Evolutionary conservation across 2,113 vertebrate genomes (phyloP).

Genomic region (Lontra canadensis): DNA sequence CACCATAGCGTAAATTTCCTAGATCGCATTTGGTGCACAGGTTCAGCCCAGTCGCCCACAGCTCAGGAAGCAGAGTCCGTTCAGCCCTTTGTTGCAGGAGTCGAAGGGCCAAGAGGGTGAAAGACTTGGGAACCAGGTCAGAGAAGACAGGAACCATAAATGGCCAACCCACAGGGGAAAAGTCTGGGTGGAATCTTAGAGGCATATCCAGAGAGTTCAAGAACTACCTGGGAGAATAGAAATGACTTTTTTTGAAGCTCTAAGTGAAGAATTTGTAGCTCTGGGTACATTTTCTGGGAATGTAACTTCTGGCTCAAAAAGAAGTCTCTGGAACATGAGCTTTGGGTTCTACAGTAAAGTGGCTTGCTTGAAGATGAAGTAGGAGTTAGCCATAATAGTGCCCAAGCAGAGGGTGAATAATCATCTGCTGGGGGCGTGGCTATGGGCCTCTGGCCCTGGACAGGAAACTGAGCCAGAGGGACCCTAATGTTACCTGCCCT

Average conservation of each 20-base stretch:
- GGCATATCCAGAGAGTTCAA: background rate
- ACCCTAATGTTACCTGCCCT: background rate
- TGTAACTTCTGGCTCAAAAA: background rate
- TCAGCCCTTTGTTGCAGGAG: background rate
- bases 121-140: background rate
- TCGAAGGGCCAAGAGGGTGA: background rate
- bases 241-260: background rate
- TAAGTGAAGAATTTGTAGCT: background rate
- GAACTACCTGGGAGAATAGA: background rate
- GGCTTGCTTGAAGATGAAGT: background rate
- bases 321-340: background rate
- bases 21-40: background rate
- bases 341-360: background rate
- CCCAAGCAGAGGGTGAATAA: background rate
- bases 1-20: background rate
- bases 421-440: background rate
- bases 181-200: background rate
- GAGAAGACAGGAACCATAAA: background rate
- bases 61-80: background rate
- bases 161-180: background rate
- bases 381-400: too few relatives aligned
- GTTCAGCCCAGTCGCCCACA: background rate
- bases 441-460: background rate
- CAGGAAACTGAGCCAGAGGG: background rate
- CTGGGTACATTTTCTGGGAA: background rate